Evolutionary conservation across 2,888 invertebrate genomes (phyloP), one percentile per base, ranked within the genome.

Genomic region (Alloscopus bannaensis): DNA sequence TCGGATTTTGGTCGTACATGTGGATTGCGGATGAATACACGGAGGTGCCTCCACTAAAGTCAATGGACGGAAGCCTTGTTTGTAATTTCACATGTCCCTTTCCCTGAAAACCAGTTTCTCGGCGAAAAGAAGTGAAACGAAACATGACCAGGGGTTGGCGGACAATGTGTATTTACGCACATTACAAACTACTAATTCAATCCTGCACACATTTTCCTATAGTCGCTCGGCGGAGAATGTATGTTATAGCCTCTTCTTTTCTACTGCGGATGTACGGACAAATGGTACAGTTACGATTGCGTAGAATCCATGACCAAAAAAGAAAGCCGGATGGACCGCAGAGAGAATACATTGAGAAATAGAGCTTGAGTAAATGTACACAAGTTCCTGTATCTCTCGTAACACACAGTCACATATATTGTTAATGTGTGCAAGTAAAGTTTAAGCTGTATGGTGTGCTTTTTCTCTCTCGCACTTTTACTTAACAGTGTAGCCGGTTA

Each of bases 341-440:
- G n/a, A n/a, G 22, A 52, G 22, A 24, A 52, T 22, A 16, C 36
- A 45, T 40, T 45, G 31, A 64, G 40, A 28, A 26, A 42, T 20
- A 52, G 52, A 65, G 47, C 3, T 69, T 69, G 69, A 59, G 42
- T 45, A 69, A 69, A 69, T 22, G 24, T 69, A 55, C 57, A 69
- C 3, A 28, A 36, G 29, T 55, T 16, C 55, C 24, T 55, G 22
- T 26, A 16, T 13, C 3, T 20, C 22, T 55, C 13, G 16, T 22
- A 22, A 55, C 3, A 55, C 3, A 18, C 13, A 55, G 26, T 22
- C 22, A 55, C n/a, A n/a, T n/a, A n/a, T n/a, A n/a, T n/a, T n/a
- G n/a, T n/a, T n/a, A n/a, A n/a, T n/a, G n/a, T n/a, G n/a, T n/a
- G n/a, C n/a, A n/a, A n/a, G n/a, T n/a, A n/a, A n/a, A n/a, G n/a